Evolutionary conservation across 2,113 vertebrate species (phyloP).

Genomic region (Pelobates fuscus): DNA sequence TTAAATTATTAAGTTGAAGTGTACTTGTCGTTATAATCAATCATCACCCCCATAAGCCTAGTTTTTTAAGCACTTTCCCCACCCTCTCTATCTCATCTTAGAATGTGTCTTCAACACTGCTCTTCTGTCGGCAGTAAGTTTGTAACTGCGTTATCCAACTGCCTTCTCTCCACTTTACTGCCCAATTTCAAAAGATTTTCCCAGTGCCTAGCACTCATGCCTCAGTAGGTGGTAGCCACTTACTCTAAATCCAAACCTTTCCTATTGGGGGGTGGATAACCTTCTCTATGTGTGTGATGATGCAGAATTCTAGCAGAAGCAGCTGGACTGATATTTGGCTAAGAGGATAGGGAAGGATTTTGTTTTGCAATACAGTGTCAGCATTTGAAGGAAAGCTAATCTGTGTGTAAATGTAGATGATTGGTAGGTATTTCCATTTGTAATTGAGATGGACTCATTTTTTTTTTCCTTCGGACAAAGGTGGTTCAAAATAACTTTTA

Average conservation of each 20-base stretch:
- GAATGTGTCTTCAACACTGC: constrained; percentile 54
- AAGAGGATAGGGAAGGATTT: constrained; percentile 1
- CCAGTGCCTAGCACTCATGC: constrained; percentile 54
- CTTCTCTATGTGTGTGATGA: not conserved
- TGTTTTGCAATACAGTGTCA: not conserved
- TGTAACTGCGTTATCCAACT: constrained; percentile 65
- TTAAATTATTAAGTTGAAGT: too few species aligned
- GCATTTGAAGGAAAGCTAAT: not conserved
- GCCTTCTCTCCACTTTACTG: constrained; percentile 68
- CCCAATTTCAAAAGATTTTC: constrained; percentile 64
- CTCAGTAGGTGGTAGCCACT: constrained; percentile 58
- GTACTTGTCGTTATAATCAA: too few species aligned
- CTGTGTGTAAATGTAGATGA: not conserved
- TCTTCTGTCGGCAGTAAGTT: constrained; percentile 65
- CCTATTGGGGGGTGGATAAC: not conserved
- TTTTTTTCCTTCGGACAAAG: too few species aligned
- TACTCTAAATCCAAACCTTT: not conserved
- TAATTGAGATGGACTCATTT: too few species aligned
- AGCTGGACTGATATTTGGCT: not conserved
- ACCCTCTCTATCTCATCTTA: not conserved
- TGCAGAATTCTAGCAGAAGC: not conserved
- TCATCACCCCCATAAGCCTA: not conserved
- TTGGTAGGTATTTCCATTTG: not conserved
- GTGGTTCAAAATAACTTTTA: too few species aligned
- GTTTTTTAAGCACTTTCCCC: not conserved